Evolutionary conservation across 2,113 vertebrate genomes (phyloP), one percentile per base, ranked within the genome.

Genomic region (Sigmodon hispidus): DNA sequence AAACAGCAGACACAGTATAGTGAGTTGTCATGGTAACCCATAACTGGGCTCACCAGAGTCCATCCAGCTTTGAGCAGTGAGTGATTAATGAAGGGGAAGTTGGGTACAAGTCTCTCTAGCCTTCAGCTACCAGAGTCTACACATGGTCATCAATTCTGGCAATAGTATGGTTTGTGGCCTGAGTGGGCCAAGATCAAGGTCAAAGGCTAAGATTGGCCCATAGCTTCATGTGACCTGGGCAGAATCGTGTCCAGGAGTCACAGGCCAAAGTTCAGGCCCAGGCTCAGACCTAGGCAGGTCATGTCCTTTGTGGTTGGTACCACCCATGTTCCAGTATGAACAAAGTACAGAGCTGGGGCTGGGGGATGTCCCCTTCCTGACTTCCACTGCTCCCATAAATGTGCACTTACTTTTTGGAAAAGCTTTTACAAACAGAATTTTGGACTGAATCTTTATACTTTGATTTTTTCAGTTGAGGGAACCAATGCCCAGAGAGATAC

Each of bases 1-100:
- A 13, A n/a, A 10, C 22, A 79, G 77, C 50, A 59, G 77, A 77
- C 77, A 75, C 0, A 65, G 94, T 26, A 0, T 40, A 81, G 34
- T 2, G 17, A 77, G 94, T 69, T 95, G 95, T 89, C 83, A 89
- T 40, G 95, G 95, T 19, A 87, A 97, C 77, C 72, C 12, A 2
- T 2, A 55, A 31, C 70, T 55, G 79, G 91, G 70, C 67, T 96
- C 72, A 59, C 76, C 29, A 29, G 16, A 26, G 89, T 73, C 85
- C 81, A 70, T 73, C 85, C 81, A 70, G 11, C 72, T 73, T 69
- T 40, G 69, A 75, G 80, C 90, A 85, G n/a, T 0, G 79, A 69
- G 70, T 80, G 89, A 94, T 84, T 29, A 57, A 67, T 6, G n/a
- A 0, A 17, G 77, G 36, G 63, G 85, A 69, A 45, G 59, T 1